A percentile compares a stretch with the other conserved stretches of the same genome.
These are phyloP conservation scores for Ormia ochracea DNA, from an alignment of 2,888 invertebrate species.

Conservation along the genomic window DNA sequence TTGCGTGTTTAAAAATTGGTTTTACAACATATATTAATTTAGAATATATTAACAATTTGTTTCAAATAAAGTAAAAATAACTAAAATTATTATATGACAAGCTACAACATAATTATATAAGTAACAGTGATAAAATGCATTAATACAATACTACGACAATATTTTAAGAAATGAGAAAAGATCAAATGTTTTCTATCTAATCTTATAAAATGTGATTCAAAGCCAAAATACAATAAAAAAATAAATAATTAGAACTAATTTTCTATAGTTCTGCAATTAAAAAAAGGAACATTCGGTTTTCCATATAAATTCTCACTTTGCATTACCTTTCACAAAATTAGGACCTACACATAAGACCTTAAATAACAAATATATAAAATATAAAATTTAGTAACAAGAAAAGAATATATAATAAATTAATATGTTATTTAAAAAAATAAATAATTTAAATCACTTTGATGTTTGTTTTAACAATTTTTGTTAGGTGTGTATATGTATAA, in stretches of 20 bases:
- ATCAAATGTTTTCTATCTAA: not conserved
- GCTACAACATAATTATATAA: not conserved
- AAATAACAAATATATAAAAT: not conserved
- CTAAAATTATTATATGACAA: not conserved
- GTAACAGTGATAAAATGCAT: slow-evolving; percentile 2
- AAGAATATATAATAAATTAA: slow-evolving; percentile 11
- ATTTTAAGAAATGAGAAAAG: not conserved
- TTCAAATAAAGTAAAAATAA: slow-evolving; percentile 16
- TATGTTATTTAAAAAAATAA: not conserved
- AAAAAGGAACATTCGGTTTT: too few species aligned
- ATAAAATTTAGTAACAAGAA: not conserved
- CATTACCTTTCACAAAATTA: too few species aligned
- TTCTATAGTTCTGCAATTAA: too few species aligned
- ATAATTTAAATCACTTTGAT: too few species aligned
- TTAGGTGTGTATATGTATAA: too few species aligned
- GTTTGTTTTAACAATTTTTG: slow-evolving; percentile 15
- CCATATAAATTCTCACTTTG: too few species aligned
- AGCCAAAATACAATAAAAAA: too few species aligned
- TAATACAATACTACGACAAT: not conserved
- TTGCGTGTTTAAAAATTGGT: not conserved
- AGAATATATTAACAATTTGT: slow-evolving; percentile 9
- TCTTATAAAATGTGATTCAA: too few species aligned
- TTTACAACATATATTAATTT: slow-evolving; percentile 4
- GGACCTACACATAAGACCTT: not conserved
- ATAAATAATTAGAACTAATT: too few species aligned